phyloP scores from a whole-genome alignment of 1,140 invertebrate genomes.

The Drepana arcuata region DNA sequence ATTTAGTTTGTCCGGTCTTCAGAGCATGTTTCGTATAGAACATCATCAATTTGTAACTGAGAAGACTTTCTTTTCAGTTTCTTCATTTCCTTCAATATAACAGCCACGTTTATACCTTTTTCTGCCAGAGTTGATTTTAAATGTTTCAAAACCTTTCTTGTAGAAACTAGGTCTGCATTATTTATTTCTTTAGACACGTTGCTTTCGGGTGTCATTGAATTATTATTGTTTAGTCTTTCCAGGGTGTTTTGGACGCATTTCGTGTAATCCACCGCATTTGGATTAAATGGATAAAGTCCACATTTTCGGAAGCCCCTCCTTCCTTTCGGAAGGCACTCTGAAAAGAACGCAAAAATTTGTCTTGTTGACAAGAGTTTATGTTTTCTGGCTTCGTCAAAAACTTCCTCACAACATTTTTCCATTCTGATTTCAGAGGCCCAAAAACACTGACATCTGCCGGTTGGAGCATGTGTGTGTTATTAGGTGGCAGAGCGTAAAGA shows the following conservation, averaged over 20 bases:
- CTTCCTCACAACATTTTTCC: conserved; percentile 29
- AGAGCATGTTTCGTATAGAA: neutral
- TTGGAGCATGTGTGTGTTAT: conserved; percentile 57
- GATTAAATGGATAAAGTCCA: conserved; percentile 4
- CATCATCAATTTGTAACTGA: neutral
- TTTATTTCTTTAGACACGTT: too few species aligned
- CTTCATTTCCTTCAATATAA: neutral
- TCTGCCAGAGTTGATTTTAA: neutral
- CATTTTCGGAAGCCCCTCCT: neutral
- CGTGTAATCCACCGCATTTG: conserved; percentile 6
- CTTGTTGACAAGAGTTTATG: neutral
- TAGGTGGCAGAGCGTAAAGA: conserved; percentile 50
- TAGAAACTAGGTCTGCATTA: neutral
- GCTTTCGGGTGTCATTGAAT: too few species aligned
- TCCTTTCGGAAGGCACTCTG: neutral
- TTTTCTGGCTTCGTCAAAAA: conserved; percentile 6
- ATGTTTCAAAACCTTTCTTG: neutral
- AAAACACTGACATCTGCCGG: conserved; percentile 55
- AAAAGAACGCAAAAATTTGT: neutral
- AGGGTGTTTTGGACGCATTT: conserved; percentile 7
- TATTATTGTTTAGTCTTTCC: neutral
- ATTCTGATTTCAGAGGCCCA: conserved; percentile 9
- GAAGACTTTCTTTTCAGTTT: neutral
- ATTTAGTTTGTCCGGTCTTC: neutral
- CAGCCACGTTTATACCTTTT: neutral